These are phyloP conservation scores for Grallaria varia DNA, from an alignment of 2,113 vertebrate species.

Conservation along the genomic window DNA sequence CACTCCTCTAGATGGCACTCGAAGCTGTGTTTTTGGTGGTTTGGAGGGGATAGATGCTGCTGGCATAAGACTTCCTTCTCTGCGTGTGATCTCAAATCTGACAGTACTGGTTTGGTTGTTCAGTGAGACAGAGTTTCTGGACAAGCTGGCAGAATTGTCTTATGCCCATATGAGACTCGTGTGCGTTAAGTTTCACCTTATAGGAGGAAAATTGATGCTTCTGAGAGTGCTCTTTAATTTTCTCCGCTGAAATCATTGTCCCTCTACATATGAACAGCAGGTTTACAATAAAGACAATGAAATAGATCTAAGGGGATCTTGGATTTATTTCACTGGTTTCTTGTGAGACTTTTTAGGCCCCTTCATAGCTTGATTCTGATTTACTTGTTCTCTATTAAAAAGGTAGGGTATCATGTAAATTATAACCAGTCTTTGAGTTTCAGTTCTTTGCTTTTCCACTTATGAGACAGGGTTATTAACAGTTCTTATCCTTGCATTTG, in stretches of 20 bases:
- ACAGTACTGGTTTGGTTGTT: not conserved
- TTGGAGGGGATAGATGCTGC: rapidly evolving
- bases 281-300: not conserved
- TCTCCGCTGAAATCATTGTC: not conserved
- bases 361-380: not conserved
- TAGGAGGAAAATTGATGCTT: not conserved
- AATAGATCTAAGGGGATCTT: not conserved
- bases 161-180: not conserved
- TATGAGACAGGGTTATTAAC: not conserved
- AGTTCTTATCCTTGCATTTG: not conserved
- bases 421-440: not conserved
- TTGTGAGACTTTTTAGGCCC: not conserved
- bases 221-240: not conserved
- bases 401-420: not conserved
- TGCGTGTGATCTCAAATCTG: not conserved
- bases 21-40: not conserved
- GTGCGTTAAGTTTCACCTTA: not conserved
- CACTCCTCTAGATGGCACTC: constrained; percentile 52
- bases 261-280: not conserved
- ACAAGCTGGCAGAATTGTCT: not conserved
- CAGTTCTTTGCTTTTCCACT: not conserved
- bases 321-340: not conserved
- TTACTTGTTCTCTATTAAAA: not conserved
- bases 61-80: not conserved
- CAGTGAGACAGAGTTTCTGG: not conserved